These are phyloP conservation scores for Gymnogyps californianus DNA, from an alignment of 2,113 vertebrate species.

Conservation along the genomic window DNA sequence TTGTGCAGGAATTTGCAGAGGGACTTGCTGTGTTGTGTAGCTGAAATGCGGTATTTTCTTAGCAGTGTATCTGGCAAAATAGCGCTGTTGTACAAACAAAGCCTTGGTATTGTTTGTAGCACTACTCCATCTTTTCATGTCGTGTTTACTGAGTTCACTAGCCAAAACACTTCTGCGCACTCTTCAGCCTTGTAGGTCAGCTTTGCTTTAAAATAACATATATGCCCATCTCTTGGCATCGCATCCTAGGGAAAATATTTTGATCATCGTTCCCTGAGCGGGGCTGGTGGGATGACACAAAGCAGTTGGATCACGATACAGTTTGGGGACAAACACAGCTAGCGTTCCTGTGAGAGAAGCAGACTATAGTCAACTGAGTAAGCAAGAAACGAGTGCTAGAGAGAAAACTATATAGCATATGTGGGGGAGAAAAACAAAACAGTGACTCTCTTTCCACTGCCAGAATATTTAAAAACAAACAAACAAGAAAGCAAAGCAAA, in stretches of 20 bases:
- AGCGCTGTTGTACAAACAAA: slow-evolving; percentile 5
- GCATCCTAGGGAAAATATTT: slow-evolving; percentile 14
- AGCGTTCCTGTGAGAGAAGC: slow-evolving; percentile 33
- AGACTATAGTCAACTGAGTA: slow-evolving; percentile 62
- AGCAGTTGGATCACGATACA: slow-evolving; percentile 53
- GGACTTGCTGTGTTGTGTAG: background rate
- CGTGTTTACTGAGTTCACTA: slow-evolving; percentile 10
- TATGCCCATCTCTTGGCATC: background rate
- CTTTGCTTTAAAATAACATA: background rate
- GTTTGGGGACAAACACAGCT: slow-evolving; percentile 62
- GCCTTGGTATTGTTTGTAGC: slow-evolving; percentile 43
- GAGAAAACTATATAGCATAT: slow-evolving; percentile 58
- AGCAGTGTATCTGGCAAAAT: slow-evolving; percentile 1
- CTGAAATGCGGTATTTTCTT: background rate
- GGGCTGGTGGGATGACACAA: slow-evolving; percentile 51
- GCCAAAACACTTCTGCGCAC: background rate
- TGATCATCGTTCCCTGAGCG: background rate
- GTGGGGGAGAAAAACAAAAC: slow-evolving; percentile 64
- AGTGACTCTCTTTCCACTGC: slow-evolving; percentile 51
- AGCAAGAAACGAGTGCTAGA: slow-evolving; percentile 38
- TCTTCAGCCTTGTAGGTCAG: slow-evolving; percentile 36
- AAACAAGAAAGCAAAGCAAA: slow-evolving; percentile 44
- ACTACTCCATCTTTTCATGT: background rate
- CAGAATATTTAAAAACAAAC: slow-evolving; percentile 60
- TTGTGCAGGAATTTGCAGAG: background rate